Evolutionary conservation across 2,113 vertebrate genomes (phyloP).

Genomic region (Lasiurus cinereus): DNA sequence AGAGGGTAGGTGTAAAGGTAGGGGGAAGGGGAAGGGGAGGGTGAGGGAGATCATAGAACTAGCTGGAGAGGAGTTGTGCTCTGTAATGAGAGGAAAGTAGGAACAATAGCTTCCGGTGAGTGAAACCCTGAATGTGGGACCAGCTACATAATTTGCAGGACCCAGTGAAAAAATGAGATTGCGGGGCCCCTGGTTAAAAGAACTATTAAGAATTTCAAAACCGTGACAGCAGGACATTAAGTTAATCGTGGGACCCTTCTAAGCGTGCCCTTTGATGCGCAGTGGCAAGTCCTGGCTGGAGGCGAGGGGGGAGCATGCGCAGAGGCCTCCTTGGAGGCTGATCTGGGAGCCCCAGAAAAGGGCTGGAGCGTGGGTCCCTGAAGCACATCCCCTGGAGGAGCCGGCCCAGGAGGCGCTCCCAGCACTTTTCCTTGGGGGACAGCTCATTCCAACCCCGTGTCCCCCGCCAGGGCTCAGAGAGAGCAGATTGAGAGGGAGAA

Average conservation of each 20-base stretch:
- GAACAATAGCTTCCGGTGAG: not conserved
- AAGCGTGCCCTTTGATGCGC: no score
- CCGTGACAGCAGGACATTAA: not conserved
- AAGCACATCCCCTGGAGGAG: not conserved
- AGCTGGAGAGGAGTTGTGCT: not conserved
- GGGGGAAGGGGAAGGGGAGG: not conserved
- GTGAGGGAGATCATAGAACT: not conserved
- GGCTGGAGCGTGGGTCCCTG: not conserved
- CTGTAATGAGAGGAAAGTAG: not conserved
- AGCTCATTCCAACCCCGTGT: fast-evolving
- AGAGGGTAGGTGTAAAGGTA: not conserved
- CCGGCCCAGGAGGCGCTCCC: not conserved
- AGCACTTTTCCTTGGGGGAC: not conserved
- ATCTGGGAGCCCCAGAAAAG: not conserved
- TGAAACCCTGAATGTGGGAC: not conserved
- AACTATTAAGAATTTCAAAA: conserved; percentile 6
- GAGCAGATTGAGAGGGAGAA: conserved; percentile 89
- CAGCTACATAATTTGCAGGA: not conserved
- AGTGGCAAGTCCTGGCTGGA: not conserved
- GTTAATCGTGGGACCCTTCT: not conserved
- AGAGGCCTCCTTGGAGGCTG: not conserved
- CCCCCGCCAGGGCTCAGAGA: conserved; percentile 87
- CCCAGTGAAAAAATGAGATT: not conserved
- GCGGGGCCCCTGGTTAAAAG: not conserved
- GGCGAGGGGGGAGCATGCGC: fast-evolving